Evolutionary conservation across 2,888 invertebrate species (phyloP).

Genomic region (Hipparchia sbordonii): DNA sequence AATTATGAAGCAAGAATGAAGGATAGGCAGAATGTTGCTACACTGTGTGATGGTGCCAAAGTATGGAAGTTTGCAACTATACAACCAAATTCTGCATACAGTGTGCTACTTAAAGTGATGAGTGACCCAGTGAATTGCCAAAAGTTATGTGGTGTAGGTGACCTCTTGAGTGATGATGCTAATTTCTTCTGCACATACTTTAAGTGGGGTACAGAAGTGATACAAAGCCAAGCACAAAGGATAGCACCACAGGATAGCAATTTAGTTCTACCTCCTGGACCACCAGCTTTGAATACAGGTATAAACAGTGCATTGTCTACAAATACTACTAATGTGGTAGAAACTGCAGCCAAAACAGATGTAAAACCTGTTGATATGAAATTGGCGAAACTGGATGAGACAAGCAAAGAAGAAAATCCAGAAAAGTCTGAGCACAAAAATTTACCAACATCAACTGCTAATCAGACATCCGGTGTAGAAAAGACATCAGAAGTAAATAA

Average conservation of each 20-base stretch:
- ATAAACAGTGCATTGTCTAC: background rate
- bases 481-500: constrained; percentile 17
- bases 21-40: constrained; percentile 51
- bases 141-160: constrained; percentile 58
- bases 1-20: constrained; percentile 51
- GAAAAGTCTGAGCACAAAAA: constrained; percentile 15
- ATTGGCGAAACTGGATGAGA: background rate
- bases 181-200: constrained; percentile 71
- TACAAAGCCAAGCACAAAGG: constrained; percentile 37
- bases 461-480: constrained; percentile 18
- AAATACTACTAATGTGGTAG: background rate
- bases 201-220: constrained; percentile 60
- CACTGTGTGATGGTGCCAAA: constrained; percentile 55
- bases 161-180: constrained; percentile 53
- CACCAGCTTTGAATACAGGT: constrained; percentile 4
- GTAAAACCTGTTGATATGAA: constrained; percentile 2
- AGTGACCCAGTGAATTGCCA: constrained; percentile 52
- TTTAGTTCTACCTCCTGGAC: background rate
- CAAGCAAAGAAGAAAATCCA: constrained; percentile 3
- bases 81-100: constrained; percentile 43
- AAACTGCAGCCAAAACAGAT: constrained; percentile 6
- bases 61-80: constrained; percentile 58
- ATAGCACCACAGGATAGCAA: constrained; percentile 1
- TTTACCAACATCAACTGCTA: constrained; percentile 21
- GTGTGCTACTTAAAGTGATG: constrained; percentile 50